Conservation (phyloP, 1,140 invertebrate species). For the Drosophila pruinosa region DNA sequence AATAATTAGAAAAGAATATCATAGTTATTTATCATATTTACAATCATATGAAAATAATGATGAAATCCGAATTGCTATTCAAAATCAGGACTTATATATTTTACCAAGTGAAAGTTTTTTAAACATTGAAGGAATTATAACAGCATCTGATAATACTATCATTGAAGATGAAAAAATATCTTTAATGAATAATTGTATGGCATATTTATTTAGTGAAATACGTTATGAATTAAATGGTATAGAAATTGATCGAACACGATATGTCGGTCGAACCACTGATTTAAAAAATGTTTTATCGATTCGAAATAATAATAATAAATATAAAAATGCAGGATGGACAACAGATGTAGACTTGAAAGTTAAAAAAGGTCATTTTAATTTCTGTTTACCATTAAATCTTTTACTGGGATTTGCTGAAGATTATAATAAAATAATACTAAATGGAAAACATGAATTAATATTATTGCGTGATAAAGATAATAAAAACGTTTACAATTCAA, state of each 20-base stretch:
- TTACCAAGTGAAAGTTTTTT: no score
- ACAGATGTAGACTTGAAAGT: no score
- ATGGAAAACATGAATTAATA: neutral
- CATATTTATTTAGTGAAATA: no score
- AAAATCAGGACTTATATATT: slow-evolving; percentile 76
- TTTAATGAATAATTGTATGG: neutral
- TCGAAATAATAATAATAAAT: neutral
- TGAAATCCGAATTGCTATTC: slow-evolving; percentile 14
- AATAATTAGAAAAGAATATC: neutral
- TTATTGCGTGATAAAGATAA: neutral
- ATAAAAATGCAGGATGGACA: neutral
- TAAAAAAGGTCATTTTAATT: no score
- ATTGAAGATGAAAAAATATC: neutral
- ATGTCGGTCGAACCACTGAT: neutral
- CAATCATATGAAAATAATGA: slow-evolving; percentile 7
- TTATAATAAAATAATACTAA: neutral
- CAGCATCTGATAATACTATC: neutral
- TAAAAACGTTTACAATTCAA: neutral
- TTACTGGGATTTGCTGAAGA: no score
- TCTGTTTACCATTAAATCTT: no score
- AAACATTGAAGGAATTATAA: neutral
- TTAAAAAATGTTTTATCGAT: neutral
- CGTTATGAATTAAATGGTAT: no score
- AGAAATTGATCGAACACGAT: neutral
- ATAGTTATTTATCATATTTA: slow-evolving; percentile 4